Conservation (phyloP, 2,113 vertebrate species). For the Heteronetta atricapilla region DNA sequence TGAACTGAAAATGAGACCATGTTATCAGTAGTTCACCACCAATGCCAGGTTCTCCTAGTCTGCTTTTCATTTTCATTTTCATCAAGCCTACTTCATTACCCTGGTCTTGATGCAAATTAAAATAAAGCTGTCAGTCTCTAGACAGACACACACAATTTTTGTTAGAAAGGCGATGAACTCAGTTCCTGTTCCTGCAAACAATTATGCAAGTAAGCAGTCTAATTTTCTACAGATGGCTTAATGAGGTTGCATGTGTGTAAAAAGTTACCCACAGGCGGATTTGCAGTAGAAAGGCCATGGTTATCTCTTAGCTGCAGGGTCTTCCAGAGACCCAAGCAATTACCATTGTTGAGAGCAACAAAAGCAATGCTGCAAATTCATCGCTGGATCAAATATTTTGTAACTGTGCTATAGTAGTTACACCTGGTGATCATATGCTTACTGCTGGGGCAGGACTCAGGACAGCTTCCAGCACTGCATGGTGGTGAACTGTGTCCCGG, state of each 20-base stretch:
- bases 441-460: not conserved
- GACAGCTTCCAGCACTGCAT: not conserved
- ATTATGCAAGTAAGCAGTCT: conserved; percentile 40
- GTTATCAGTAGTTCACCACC: not conserved
- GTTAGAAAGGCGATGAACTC: conserved; percentile 17
- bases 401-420: not conserved
- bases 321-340: not conserved
- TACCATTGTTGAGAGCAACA: not conserved
- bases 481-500: not conserved
- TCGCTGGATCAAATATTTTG: not conserved
- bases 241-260: conserved; percentile 8
- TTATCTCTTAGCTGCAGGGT: conserved; percentile 43
- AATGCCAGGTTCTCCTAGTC: not conserved
- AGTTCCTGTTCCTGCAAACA: conserved; percentile 38
- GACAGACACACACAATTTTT: conserved; percentile 37
- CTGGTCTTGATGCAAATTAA: conserved; percentile 18
- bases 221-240: conserved; percentile 61
- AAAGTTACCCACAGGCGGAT: conserved; percentile 35
- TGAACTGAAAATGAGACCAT: not conserved
- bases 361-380: not conserved
- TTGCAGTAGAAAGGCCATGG: not conserved
- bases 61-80: conserved; percentile 52
- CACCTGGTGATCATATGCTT: not conserved
- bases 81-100: conserved; percentile 18
- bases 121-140: conserved; percentile 46